Evolutionary conservation across 2,888 invertebrate genomes (phyloP), one percentile per base, ranked within the genome.

Genomic region (Cantharis lateralis): DNA sequence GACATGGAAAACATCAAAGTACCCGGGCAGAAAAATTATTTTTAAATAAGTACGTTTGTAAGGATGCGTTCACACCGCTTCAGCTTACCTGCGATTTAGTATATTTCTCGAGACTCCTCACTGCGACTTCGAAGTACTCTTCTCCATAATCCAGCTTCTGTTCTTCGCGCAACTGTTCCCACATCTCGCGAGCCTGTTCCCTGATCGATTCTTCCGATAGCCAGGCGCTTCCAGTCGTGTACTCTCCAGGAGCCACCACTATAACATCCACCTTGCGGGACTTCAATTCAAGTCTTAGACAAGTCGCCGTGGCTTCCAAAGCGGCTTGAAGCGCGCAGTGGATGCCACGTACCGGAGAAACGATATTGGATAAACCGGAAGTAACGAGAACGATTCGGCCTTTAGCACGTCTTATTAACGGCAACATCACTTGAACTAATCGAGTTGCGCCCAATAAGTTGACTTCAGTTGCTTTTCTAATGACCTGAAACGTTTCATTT

Each of bases 201-300:
- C 87, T 76, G 32, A 88, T 85, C 15, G 84, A 81, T 24, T 88
- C 91, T 81, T 95, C 94, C 16, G 92, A 92, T 10, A 95, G 88
- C 95, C 95, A 95, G 1, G 93, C 92, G 82, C 92, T 94, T 84
- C 96, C 95, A 0, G 95, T 94, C 10, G 95, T 93, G 83, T 94
- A 95, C 88, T 96, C 95, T 63, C 96, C 96, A 62, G 96, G 95
- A 80, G 96, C 95, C 61, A 96, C 94, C 20, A 95, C 92, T 70
- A 95, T 93, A 15, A 96, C 95, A 86, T 95, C 94, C 11, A 96
- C 96, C 69, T 95, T 94, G 85, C 95, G 92, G 72, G 93, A 91
- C 82, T 93, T 92, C 87, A 95, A 92, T 87, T 96, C 96, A 82
- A 95, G 91, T 64, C 96, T 92, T 73, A 96, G 90, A 84, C 95